Evolutionary conservation across 2,888 invertebrate genomes (phyloP).

Genomic region (Carpatolechia fugitivella): DNA sequence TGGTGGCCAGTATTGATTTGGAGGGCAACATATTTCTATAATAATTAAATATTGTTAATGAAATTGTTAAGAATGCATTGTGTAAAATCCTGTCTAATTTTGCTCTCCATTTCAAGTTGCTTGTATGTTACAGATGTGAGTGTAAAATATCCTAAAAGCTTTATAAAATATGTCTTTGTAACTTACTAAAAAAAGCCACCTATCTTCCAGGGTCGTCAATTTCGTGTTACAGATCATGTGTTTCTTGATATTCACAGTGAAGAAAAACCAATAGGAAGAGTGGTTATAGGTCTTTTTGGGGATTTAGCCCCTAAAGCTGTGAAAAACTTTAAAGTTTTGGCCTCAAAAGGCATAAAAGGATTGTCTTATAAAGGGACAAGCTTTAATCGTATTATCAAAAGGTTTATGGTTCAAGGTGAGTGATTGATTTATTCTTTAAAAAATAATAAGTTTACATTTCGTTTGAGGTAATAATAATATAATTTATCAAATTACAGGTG

Average conservation of each 20-base stretch:
- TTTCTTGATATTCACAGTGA: slow-evolving; percentile 89
- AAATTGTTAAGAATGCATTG: slow-evolving; percentile 25
- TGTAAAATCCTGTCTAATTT: slow-evolving; percentile 23
- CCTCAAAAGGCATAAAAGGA: slow-evolving; percentile 86
- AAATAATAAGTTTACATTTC: no score
- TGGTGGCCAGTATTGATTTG: slow-evolving; percentile 11
- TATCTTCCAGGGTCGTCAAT: slow-evolving; percentile 81
- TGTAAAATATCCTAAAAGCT: background rate
- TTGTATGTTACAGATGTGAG: slow-evolving; percentile 16
- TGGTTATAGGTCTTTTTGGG: slow-evolving; percentile 94
- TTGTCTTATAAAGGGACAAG: slow-evolving; percentile 87
- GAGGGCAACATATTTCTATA: background rate
- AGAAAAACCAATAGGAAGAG: slow-evolving; percentile 84
- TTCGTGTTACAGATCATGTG: slow-evolving; percentile 88
- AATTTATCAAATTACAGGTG: slow-evolving; percentile 82
- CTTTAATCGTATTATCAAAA: slow-evolving; percentile 92
- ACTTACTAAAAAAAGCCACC: background rate
- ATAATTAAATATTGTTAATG: background rate
- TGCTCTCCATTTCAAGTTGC: slow-evolving; percentile 28
- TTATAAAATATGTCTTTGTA: background rate
- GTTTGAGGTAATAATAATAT: no score
- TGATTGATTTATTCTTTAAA: background rate
- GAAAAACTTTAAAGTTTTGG: slow-evolving; percentile 91
- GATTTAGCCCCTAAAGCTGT: slow-evolving; percentile 91
- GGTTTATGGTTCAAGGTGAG: slow-evolving; percentile 95